phyloP scores from a whole-genome alignment of 2,797 vertebrate genomes.

The Myiotriccus ornatus region DNA sequence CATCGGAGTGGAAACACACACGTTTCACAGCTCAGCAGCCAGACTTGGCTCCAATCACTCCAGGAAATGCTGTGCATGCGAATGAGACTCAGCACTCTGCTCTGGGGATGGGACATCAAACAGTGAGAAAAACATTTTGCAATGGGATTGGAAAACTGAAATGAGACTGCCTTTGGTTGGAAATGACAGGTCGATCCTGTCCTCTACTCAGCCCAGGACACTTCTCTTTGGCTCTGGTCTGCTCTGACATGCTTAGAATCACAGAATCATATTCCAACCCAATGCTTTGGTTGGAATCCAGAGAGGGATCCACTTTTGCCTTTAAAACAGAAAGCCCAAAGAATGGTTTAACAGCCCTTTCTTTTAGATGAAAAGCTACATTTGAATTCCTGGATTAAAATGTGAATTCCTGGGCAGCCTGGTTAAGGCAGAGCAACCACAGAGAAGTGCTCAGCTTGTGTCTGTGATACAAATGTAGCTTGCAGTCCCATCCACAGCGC shows the following conservation, averaged over 20 bases:
- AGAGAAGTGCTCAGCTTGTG: neutral
- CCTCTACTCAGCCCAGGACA: neutral
- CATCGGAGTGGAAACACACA: rapidly evolving
- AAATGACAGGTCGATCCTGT: neutral
- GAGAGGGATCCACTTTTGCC: neutral
- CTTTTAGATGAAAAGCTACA: neutral
- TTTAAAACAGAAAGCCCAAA: neutral
- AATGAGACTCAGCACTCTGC: rapidly evolving
- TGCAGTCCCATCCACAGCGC: rapidly evolving
- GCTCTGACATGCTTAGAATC: neutral
- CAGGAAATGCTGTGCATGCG: neutral
- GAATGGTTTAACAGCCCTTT: neutral
- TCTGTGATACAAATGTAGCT: neutral
- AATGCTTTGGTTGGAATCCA: neutral
- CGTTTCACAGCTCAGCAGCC: neutral
- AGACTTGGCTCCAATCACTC: rapidly evolving
- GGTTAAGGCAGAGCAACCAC: neutral
- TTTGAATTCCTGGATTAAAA: neutral
- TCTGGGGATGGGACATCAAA: neutral
- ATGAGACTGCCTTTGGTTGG: neutral
- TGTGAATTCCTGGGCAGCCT: no score
- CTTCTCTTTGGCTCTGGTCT: neutral
- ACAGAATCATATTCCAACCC: neutral
- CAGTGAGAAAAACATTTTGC: rapidly evolving
- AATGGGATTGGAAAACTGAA: neutral